Base-by-base conservation (phyloP, 2,797 vertebrate species). In the Loris lydekkerianus region DNA sequence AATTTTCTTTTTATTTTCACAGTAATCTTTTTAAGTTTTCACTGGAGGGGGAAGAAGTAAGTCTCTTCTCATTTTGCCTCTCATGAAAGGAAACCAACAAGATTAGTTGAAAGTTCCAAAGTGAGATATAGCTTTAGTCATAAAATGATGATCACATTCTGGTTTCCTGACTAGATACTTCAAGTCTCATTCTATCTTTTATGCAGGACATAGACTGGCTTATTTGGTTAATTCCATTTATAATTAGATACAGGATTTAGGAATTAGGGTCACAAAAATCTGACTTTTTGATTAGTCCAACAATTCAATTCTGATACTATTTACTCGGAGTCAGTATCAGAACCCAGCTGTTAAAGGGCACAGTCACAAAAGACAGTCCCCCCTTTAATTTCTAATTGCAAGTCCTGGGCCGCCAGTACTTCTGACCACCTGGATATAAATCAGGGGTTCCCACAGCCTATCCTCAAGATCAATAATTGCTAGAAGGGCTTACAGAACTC, bases 1-100 rank as follows among this genome's bases (percentile, higher is more conserved):
- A 40, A 69, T 85, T 90, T 73, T 86, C 49, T 95, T 92, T 89
- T n/a, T 34, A 69, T 69, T 34, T 69, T 69, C 31, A 69, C 17
- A 31, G 17, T n/a, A 53, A 40, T 78, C 25, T 65, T 90, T 23
- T 29, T 46, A 73, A 27, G 88, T 92, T 43, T 31, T 27, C 4
- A 29, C 31, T 86, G 13, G n/a, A 86, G 34, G 58, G 43, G 15
- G 21, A 10, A 83, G 15, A 90, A 60, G 13, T 87, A 31, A 14
- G 25, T 92, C 8, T 80, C 72, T 89, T 72, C 10, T 23, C 13
- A 27, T 31, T 69, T 92, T 81, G 58, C 1, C 5, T 73, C 17
- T 86, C 23, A 58, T 11, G 17, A 86, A 83, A 93, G 53, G 73
- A 69, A 94, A 77, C 18, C 21, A 27, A 18, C 20, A 75, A 56